These are phyloP conservation scores for Ianthella basta DNA, from an alignment of 37 sponge, comb jelly and placozoan genomes.

Conservation along the genomic window DNA sequence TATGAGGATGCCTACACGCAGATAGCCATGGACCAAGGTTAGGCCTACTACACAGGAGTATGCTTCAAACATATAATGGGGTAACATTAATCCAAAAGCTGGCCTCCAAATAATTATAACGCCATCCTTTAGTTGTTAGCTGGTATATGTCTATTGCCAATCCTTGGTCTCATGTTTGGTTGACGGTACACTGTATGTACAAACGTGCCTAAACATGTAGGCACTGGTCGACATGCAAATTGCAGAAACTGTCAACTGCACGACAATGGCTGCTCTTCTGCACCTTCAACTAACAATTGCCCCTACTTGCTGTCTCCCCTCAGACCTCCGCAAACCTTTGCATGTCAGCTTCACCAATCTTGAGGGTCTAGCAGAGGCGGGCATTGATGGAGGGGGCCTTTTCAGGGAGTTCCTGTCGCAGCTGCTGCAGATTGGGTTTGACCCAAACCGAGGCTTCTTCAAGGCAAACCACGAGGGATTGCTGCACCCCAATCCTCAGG, in stretches of 20 bases:
- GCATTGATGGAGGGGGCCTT: conserved; percentile 96
- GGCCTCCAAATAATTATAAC: too few species aligned
- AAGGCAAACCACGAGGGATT: conserved; percentile 56
- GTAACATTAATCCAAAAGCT: not conserved
- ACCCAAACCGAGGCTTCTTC: conserved; percentile 92
- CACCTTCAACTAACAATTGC: too few species aligned
- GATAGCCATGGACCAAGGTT: conserved; percentile 61
- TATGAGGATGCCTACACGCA: conserved; percentile 91
- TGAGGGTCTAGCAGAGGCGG: conserved; percentile 94
- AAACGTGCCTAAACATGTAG: too few species aligned
- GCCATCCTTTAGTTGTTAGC: too few species aligned
- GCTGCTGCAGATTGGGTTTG: conserved; percentile 84
- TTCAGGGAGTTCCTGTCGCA: conserved; percentile 97
- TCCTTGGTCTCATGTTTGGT: not conserved
- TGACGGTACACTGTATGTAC: too few species aligned
- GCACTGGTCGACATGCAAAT: too few species aligned
- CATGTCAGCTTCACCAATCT: conserved; percentile 76
- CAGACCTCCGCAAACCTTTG: conserved; percentile 59
- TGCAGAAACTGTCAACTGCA: too few species aligned
- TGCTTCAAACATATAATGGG: too few species aligned
- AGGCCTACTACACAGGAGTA: not conserved
- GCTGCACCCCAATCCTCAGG: conserved; percentile 79
- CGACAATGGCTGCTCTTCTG: too few species aligned
- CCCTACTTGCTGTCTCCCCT: not conserved
- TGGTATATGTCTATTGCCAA: too few species aligned